Conservation (phyloP, 2,888 invertebrate genomes). For the Amiota mariae region DNA sequence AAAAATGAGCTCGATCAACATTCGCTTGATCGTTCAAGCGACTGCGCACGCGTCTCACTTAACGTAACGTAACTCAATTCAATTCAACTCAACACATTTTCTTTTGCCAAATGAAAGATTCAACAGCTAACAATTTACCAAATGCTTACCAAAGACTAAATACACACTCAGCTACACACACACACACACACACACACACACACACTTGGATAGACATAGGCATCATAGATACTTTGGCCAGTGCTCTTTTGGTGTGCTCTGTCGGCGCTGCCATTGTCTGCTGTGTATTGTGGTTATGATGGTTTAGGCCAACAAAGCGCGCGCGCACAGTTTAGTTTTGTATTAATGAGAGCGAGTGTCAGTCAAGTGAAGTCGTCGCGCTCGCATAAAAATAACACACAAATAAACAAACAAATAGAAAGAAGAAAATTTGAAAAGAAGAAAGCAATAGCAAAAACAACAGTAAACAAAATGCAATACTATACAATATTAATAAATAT, state of each 20-base stretch:
- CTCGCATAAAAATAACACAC: conserved; percentile 9
- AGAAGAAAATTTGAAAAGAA: conserved; percentile 4
- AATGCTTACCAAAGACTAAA: not conserved
- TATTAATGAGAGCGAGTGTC: conserved; percentile 72
- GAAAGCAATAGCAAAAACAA: conserved; percentile 26
- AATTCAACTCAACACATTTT: too few species aligned
- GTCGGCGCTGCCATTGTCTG: conserved; percentile 23
- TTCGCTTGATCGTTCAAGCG: too few species aligned
- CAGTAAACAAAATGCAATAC: conserved; percentile 52
- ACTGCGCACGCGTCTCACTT: too few species aligned
- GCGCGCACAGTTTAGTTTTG: conserved; percentile 58
- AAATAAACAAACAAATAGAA: not conserved
- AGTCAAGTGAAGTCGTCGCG: conserved; percentile 48
- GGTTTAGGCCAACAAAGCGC: conserved; percentile 29
- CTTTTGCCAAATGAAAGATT: too few species aligned
- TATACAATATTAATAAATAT: conserved; percentile 35
- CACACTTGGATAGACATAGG: not conserved
- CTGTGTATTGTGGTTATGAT: conserved; percentile 26
- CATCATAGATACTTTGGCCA: not conserved
- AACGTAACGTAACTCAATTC: too few species aligned
- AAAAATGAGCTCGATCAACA: too few species aligned
- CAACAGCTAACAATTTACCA: too few species aligned
- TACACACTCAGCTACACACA: too few species aligned
- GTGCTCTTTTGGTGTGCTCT: conserved; percentile 13
- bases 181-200: not conserved